These are phyloP conservation scores for Steinernema carpocapsae DNA, from an alignment of 2,888 invertebrate species.

Conservation along the genomic window DNA sequence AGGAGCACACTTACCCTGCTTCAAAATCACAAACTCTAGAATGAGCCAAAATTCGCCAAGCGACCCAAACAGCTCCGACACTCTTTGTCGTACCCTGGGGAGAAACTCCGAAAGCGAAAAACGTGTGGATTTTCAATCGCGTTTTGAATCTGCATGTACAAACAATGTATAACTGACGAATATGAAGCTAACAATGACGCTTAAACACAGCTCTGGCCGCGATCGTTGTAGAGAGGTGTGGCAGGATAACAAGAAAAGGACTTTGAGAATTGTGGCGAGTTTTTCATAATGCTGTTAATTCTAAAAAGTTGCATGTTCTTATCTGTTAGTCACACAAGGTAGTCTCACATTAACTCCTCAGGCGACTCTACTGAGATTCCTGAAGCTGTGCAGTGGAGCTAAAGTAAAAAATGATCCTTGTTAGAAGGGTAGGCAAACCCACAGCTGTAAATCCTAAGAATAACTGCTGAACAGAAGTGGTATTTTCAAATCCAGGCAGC, in stretches of 20 bases:
- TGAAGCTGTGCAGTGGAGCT: constrained; percentile 24
- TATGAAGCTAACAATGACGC: background rate
- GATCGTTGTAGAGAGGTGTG: constrained; percentile 3
- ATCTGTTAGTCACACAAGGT: background rate
- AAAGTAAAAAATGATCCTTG: background rate
- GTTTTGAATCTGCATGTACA: too few relatives aligned
- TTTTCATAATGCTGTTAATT: constrained; percentile 9
- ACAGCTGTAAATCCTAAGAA: constrained; percentile 16
- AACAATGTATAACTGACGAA: background rate
- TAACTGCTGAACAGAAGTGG: constrained; percentile 12
- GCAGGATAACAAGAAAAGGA: background rate
- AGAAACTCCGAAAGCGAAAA: too few relatives aligned
- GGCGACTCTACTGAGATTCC: background rate
- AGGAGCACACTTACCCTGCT: too few relatives aligned
- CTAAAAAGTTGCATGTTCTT: background rate
- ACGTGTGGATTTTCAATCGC: too few relatives aligned
- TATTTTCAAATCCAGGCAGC: constrained; percentile 15
- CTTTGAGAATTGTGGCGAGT: constrained; percentile 15
- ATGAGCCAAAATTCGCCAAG: too few relatives aligned
- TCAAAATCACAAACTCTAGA: too few relatives aligned
- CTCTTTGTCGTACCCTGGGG: too few relatives aligned
- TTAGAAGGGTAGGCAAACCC: background rate
- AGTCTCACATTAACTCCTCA: background rate
- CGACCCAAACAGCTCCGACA: too few relatives aligned
- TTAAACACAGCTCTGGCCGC: constrained; percentile 12